These are phyloP conservation scores for Pseudomyrmex flavicornis DNA, from an alignment of 1,140 invertebrate genomes.

Conservation along the genomic window DNA sequence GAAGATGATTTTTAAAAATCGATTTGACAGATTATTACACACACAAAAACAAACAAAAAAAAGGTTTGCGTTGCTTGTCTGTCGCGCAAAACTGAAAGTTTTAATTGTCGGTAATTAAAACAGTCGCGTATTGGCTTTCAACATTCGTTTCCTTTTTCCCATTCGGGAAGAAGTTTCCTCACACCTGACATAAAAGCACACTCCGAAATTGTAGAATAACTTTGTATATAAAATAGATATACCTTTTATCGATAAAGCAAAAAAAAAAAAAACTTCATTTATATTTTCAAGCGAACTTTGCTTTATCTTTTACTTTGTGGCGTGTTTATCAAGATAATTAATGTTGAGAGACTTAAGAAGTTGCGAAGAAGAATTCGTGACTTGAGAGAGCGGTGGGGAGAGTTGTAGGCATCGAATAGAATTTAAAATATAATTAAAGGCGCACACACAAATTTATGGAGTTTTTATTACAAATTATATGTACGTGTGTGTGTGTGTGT, in stretches of 20 bases:
- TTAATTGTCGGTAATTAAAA: no score
- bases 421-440: not conserved
- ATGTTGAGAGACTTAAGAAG: not conserved
- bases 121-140: no score
- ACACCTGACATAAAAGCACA: no score
- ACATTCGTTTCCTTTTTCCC: no score
- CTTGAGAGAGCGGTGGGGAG: not conserved
- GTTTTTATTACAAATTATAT: not conserved
- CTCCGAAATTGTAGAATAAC: no score
- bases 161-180: no score
- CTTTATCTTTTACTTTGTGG: slow-evolving; percentile 32
- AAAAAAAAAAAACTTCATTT: slow-evolving; percentile 7
- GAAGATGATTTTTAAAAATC: not conserved
- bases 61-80: no score
- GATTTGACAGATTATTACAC: no score
- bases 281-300: slow-evolving; percentile 39
- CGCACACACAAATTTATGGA: not conserved
- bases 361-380: not conserved
- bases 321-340: slow-evolving; percentile 39
- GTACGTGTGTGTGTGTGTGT: no score
- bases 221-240: no score
- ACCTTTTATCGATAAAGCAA: not conserved
- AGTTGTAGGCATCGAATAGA: not conserved
- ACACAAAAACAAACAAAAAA: no score
- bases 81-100: no score